Conservation (phyloP, 2,113 vertebrate genomes). For the Phalacrocorax aristotelis region DNA sequence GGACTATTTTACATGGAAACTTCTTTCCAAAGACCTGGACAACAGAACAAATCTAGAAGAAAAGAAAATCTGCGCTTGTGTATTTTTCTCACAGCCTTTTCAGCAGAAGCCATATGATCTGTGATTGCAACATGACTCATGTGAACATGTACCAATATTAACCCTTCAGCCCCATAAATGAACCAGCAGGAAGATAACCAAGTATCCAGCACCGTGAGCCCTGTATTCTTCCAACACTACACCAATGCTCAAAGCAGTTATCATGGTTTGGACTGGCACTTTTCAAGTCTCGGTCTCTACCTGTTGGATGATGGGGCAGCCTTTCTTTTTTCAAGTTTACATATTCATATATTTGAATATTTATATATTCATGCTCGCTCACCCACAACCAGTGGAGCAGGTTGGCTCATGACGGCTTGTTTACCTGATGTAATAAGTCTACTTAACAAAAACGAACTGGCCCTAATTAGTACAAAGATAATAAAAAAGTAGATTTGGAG, state of each 20-base stretch:
- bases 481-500: not conserved
- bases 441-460: not conserved
- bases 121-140: not conserved
- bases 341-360: not conserved
- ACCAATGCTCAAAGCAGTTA: not conserved
- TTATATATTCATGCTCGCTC: not conserved
- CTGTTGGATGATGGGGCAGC: not conserved
- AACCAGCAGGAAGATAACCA: not conserved
- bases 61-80: not conserved
- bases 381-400: not conserved
- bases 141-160: not conserved
- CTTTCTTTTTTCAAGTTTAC: not conserved
- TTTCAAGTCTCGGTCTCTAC: not conserved
- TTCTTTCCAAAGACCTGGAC: not conserved
- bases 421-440: not conserved
- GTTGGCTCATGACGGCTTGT: too few species aligned
- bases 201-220: not conserved
- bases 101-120: not conserved
- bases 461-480: not conserved
- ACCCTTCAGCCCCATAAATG: not conserved
- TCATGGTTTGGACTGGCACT: fast-evolving
- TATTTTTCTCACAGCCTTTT: not conserved
- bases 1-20: not conserved
- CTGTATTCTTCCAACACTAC: not conserved
- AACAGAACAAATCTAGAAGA: not conserved